Conservation (phyloP, 2,888 invertebrate species). For the Leucophenga montana region DNA sequence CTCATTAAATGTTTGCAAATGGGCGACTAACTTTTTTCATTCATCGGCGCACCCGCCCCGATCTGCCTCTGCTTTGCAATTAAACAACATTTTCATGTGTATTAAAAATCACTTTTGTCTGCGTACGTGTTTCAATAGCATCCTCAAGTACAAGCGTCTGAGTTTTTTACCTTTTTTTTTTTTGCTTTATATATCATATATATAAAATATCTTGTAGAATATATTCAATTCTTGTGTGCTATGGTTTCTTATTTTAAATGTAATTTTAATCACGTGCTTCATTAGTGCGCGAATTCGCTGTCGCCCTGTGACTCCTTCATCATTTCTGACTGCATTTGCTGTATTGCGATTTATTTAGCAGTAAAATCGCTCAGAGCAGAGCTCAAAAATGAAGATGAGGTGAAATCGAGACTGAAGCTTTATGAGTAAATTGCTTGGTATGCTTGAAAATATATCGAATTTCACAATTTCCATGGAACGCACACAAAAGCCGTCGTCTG, state of each 20-base stretch:
- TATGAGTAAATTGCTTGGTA: no score
- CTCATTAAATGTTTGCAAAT: constrained; percentile 42
- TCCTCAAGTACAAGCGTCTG: no score
- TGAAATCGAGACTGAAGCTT: no score
- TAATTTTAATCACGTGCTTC: constrained; percentile 60
- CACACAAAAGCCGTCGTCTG: no score
- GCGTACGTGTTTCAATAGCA: constrained; percentile 1
- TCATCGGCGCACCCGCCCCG: neutral
- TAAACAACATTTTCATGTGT: constrained; percentile 43
- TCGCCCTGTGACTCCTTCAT: no score
- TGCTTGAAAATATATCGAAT: constrained; percentile 28
- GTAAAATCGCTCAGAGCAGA: no score
- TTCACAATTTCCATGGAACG: neutral
- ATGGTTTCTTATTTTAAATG: constrained; percentile 36
- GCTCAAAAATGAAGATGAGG: no score
- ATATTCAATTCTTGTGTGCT: no score
- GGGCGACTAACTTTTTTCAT: neutral
- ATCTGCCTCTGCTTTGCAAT: constrained; percentile 37
- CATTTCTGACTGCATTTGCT: no score
- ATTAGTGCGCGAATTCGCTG: constrained; percentile 42
- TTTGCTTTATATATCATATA: neutral
- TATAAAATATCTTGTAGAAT: neutral
- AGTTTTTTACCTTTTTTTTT: constrained; percentile 18
- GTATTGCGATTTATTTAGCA: no score
- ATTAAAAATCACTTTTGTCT: constrained; percentile 45